A percentile compares a stretch with the other conserved stretches of the same genome.
These are phyloP conservation scores for Xestia rhomboidea DNA, from an alignment of 2,888 invertebrate species.

Conservation along the genomic window DNA sequence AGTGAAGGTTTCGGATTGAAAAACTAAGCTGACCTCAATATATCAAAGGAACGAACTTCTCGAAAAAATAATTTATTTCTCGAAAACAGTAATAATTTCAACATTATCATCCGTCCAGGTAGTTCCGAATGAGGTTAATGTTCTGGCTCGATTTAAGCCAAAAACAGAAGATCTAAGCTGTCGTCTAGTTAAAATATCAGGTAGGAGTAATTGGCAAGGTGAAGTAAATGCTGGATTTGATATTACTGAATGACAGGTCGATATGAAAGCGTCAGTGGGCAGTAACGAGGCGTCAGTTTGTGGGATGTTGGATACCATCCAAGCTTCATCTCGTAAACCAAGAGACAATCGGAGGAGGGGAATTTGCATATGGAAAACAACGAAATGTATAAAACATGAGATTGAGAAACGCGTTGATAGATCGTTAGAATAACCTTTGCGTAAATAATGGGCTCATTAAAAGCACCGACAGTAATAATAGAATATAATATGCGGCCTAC, in stretches of 20 bases:
- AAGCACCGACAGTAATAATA: background rate
- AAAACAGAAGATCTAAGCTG: background rate
- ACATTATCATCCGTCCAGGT: background rate
- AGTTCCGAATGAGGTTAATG: constrained; percentile 28
- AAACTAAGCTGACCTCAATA: background rate
- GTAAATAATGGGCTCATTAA: background rate
- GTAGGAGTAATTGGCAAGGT: constrained; percentile 49
- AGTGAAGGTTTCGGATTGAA: background rate
- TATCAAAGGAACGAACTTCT: background rate
- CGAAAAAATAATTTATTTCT: background rate
- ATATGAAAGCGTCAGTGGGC: constrained; percentile 49
- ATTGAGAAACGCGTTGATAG: constrained; percentile 1
- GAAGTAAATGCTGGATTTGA: constrained; percentile 45
- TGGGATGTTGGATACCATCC: constrained; percentile 60
- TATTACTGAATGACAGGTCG: constrained; percentile 53
- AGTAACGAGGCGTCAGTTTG: constrained; percentile 52
- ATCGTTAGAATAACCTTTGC: background rate
- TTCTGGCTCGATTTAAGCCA: constrained; percentile 4
- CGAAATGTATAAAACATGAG: constrained; percentile 27
- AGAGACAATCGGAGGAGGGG: constrained; percentile 27
- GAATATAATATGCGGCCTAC: background rate
- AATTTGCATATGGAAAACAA: constrained; percentile 49
- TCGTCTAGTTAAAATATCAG: constrained; percentile 27
- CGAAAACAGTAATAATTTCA: constrained; percentile 16
- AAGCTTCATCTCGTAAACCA: constrained; percentile 56